phyloP scores from a whole-genome alignment of 2,888 invertebrate genomes.

The Lypha dubia region DNA sequence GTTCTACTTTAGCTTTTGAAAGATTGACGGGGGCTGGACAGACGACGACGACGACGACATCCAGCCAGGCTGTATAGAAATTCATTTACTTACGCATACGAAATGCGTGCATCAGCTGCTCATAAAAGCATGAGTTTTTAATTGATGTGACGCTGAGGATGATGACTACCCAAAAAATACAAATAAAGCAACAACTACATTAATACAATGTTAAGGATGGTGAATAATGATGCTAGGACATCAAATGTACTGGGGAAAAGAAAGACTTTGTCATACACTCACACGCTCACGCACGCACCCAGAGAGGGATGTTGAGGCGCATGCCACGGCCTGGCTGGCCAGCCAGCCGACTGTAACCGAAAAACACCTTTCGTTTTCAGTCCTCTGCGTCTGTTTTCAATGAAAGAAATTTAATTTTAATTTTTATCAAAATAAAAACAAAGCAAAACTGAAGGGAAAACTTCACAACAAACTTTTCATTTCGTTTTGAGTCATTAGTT shows the following conservation, averaged over 20 bases:
- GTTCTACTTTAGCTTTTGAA: constrained; percentile 12
- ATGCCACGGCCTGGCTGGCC: constrained; percentile 47
- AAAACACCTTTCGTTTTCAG: constrained; percentile 58
- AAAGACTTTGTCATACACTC: constrained; percentile 11
- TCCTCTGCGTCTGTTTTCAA: constrained; percentile 3
- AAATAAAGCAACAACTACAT: background rate
- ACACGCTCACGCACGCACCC: constrained; percentile 8
- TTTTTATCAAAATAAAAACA: constrained; percentile 13
- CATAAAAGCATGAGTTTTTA: constrained; percentile 60
- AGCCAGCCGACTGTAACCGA: background rate
- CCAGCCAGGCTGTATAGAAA: constrained; percentile 9
- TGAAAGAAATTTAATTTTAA: constrained; percentile 46
- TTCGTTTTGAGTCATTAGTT: constrained; percentile 27
- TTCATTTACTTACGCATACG: constrained; percentile 55
- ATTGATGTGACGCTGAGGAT: constrained; percentile 62
- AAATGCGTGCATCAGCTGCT: constrained; percentile 70
- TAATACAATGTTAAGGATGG: background rate
- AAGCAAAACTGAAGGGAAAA: background rate
- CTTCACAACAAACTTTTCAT: background rate
- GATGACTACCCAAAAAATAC: background rate
- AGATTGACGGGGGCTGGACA: constrained; percentile 46
- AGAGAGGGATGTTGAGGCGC: constrained; percentile 35
- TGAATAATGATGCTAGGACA: constrained; percentile 47
- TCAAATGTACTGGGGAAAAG: constrained; percentile 28
- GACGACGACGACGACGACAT: too few relatives aligned